These are phyloP conservation scores for Heliconius hermathena DNA, from an alignment of 1,140 invertebrate genomes.

Conservation along the genomic window DNA sequence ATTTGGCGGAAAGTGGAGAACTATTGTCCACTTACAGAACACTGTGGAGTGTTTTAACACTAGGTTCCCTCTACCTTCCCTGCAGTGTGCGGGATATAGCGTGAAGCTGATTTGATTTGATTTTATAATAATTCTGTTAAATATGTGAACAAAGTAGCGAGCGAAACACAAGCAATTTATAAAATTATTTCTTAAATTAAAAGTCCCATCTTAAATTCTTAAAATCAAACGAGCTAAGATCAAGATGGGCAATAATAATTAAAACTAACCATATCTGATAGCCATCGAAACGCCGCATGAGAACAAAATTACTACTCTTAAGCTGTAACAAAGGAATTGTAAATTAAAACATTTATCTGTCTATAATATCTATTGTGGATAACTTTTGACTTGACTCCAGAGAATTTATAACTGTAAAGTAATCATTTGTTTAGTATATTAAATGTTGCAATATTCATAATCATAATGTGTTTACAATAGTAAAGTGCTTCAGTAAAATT, in stretches of 20 bases:
- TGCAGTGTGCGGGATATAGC: too few relatives aligned
- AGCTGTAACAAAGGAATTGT: constrained; percentile 28
- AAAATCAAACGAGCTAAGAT: constrained; percentile 6
- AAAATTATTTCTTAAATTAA: neutral
- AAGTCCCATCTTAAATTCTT: neutral
- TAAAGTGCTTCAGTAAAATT: neutral
- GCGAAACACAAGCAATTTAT: neutral
- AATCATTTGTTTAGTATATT: neutral
- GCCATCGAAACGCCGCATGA: constrained; percentile 17
- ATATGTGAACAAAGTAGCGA: neutral
- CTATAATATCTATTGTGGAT: constrained; percentile 9
- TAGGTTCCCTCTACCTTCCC: too few relatives aligned
- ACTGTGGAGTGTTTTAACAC: too few relatives aligned
- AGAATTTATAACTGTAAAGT: neutral
- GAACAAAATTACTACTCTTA: constrained; percentile 30
- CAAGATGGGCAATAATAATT: constrained; percentile 30
- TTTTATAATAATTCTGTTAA: too few relatives aligned
- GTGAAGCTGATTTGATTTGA: too few relatives aligned
- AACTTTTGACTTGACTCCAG: constrained; percentile 15
- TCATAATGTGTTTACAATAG: neutral
- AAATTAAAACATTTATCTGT: constrained; percentile 27
- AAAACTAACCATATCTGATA: constrained; percentile 27
- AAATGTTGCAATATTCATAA: neutral
- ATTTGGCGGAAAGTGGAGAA: too few relatives aligned
- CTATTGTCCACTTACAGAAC: too few relatives aligned